Base-by-base conservation (phyloP, 2,888 invertebrate genomes). In the Pachymerium ferrugineum region DNA sequence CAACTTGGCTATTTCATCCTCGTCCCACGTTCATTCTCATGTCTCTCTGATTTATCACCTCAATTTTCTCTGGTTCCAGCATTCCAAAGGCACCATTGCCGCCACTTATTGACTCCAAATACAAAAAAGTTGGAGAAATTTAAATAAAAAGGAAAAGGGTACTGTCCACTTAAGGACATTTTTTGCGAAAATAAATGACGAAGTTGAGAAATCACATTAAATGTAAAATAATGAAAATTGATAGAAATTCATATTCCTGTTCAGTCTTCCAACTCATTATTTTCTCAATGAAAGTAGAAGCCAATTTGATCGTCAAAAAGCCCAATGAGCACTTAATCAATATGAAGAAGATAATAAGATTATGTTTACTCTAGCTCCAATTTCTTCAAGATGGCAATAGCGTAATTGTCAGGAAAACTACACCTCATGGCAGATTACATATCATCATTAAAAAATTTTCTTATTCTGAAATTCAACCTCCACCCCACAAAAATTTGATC, bases 311-410 rank as follows among this genome's bases (percentile, higher is more conserved):
- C 47, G 22, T 5, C 47, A 54, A 6, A 54, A 54, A 5, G 10
- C 47, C 47, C 22, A 54, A 54, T 54, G 47, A 54, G 47, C 47
- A 54, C 22, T 54, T 54, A 54, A 54, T 54, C 47, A 54, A 54
- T 54, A 54, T 10, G 47, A 54, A 54, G n/a, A 54, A 19, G 19
- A 19, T 22, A 54, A 54, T 22, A 19, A 10, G 47, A 54, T 47
- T 54, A 54, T 10, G 42, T 42, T 54, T 22, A 22, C 47, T 54
- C 6, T 3, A 19, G 47, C 47, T 54, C 47, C 47, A 54, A 54
- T 54, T 16, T 54, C 47, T 54, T 54, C 19, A 54, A n/a, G n/a
- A 38, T 38, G 14, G 47, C 47, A 54, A 10, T 22, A 1, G 0
- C 19, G 16, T 54, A 54, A 54, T 54, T 54, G 47, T 8, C 12